Evolutionary conservation across 2,113 vertebrate species (phyloP).

Genomic region (Hemiprocne comata): DNA sequence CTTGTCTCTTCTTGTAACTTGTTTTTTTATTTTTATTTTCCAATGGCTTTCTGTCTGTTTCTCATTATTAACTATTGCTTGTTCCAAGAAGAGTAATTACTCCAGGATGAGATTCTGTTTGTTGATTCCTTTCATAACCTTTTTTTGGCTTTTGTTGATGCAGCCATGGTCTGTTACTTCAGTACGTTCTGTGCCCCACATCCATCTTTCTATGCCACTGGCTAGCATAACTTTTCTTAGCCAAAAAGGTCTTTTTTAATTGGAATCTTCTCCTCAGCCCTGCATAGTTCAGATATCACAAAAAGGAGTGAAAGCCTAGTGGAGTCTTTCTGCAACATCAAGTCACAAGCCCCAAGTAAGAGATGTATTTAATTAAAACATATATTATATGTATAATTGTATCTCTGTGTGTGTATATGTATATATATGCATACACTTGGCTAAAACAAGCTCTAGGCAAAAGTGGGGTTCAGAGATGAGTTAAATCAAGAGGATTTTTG

Average conservation of each 20-base stretch:
- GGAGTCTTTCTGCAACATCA: not conserved
- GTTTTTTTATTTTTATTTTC: not conserved
- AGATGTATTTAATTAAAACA: not conserved
- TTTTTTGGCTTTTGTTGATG: not conserved
- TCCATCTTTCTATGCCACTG: not conserved
- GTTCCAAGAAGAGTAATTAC: constrained; percentile 9
- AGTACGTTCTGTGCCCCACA: accelerated
- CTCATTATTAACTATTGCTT: constrained; percentile 21
- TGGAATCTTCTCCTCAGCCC: not conserved
- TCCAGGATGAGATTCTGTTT: not conserved
- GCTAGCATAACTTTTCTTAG: not conserved
- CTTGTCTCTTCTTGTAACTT: not conserved
- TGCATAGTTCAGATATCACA: not conserved
- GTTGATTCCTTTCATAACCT: not conserved
- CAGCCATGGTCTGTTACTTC: not conserved
- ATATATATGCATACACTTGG: not conserved
- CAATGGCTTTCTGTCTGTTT: not conserved
- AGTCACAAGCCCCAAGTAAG: not conserved
- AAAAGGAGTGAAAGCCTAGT: not conserved
- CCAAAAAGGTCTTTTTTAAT: not conserved
- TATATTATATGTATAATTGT: too few relatives aligned
- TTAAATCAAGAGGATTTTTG: not conserved
- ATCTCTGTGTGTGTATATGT: not conserved
- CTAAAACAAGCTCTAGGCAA: not conserved
- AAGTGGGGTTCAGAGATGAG: not conserved